Evolutionary conservation across 2,113 vertebrate species (phyloP).

Genomic region (Notothenia coriiceps): DNA sequence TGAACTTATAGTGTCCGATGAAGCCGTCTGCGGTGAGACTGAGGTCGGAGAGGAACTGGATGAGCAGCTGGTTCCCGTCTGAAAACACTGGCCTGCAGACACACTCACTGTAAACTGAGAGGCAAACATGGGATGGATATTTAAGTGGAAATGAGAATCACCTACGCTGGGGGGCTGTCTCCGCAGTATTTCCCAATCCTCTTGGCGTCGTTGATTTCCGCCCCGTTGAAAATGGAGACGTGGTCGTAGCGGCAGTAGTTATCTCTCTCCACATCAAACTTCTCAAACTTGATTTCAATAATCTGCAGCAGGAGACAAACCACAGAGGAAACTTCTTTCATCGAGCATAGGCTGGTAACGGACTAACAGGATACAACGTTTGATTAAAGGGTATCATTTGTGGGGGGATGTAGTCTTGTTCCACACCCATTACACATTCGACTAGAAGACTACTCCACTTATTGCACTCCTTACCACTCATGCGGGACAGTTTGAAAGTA

Average conservation of each 20-base stretch:
- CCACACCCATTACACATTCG: slow-evolving; percentile 13
- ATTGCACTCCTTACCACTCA: background rate
- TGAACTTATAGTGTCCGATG: slow-evolving; percentile 96
- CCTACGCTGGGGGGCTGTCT: slow-evolving; percentile 96
- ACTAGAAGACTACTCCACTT: background rate
- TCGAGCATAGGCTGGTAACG: background rate
- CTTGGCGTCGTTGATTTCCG: slow-evolving; percentile 93
- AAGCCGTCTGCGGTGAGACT: slow-evolving; percentile 98
- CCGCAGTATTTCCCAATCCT: slow-evolving; percentile 97
- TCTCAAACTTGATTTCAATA: slow-evolving; percentile 96
- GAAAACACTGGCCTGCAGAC: slow-evolving; percentile 91
- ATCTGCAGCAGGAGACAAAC: slow-evolving; percentile 73
- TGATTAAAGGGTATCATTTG: slow-evolving; percentile 28
- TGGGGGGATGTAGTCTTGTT: slow-evolving; percentile 21
- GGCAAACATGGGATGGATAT: background rate
- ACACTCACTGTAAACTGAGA: slow-evolving; percentile 29
- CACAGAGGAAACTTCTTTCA: slow-evolving; percentile 1
- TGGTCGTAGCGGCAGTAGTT: slow-evolving; percentile 98
- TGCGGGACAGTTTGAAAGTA: background rate
- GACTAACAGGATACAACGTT: background rate
- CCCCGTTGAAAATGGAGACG: slow-evolving; percentile 94
- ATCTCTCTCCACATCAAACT: slow-evolving; percentile 97
- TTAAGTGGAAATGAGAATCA: slow-evolving; percentile 62
- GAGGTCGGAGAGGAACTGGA: slow-evolving; percentile 98
- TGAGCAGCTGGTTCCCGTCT: slow-evolving; percentile 92